These are phyloP conservation scores for Cheilosia variabilis DNA, from an alignment of 2,888 invertebrate species.

Conservation along the genomic window DNA sequence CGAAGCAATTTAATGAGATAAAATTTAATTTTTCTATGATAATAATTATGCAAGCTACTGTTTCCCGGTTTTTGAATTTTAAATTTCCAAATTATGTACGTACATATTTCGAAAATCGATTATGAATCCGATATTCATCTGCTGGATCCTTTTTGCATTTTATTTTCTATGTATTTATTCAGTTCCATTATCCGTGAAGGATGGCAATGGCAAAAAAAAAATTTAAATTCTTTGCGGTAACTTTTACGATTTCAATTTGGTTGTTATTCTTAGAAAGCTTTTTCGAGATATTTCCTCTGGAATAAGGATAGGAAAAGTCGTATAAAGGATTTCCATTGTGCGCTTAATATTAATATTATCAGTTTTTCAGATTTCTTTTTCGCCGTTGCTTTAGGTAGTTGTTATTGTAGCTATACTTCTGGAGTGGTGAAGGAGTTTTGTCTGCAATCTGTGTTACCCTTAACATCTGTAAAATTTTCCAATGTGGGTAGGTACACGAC, in stretches of 20 bases:
- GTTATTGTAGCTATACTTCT: slow-evolving; percentile 33
- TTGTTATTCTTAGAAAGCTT: slow-evolving; percentile 60
- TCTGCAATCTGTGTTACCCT: slow-evolving; percentile 46
- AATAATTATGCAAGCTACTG: not conserved
- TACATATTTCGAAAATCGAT: slow-evolving; percentile 57
- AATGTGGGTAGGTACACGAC: slow-evolving; percentile 6
- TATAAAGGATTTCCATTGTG: slow-evolving; percentile 71
- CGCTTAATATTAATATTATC: slow-evolving; percentile 71
- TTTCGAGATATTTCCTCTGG: slow-evolving; percentile 11
- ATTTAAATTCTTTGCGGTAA: slow-evolving; percentile 35
- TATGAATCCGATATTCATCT: slow-evolving; percentile 62
- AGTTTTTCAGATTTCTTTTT: slow-evolving; percentile 36
- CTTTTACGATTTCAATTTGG: slow-evolving; percentile 62
- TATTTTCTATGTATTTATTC: slow-evolving; percentile 23
- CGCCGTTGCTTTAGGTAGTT: slow-evolving; percentile 16
- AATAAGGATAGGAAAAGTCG: slow-evolving; percentile 32
- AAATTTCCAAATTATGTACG: slow-evolving; percentile 18
- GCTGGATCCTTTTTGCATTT: slow-evolving; percentile 14
- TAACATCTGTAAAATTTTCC: slow-evolving; percentile 39
- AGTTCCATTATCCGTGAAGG: slow-evolving; percentile 15
- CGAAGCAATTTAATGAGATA: slow-evolving; percentile 54
- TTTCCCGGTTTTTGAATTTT: slow-evolving; percentile 22
- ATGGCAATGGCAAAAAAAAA: slow-evolving; percentile 11
- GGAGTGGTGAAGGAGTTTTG: slow-evolving; percentile 26
- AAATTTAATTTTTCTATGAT: slow-evolving; percentile 4